These are phyloP conservation scores for Benthosema pterotum DNA, from an alignment of 2,797 vertebrate species.

Conservation along the genomic window DNA sequence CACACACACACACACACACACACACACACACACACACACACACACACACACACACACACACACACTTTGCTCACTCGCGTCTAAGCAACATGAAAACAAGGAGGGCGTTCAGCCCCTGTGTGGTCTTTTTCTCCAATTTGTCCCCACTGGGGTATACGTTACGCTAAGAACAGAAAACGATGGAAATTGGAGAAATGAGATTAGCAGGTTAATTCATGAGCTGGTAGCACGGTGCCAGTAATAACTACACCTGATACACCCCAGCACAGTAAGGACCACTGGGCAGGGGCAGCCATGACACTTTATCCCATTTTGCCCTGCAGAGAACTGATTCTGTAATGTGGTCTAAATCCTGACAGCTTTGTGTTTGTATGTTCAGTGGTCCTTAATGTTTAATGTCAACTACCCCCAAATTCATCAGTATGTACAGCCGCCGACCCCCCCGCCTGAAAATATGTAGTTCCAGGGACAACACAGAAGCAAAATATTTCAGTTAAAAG, in stretches of 20 bases:
- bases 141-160: constrained; percentile 71
- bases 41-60: constrained; percentile 4
- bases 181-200: constrained; percentile 68
- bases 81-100: constrained; percentile 62
- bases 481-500: too few relatives aligned
- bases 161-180: constrained; percentile 48
- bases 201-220: constrained; percentile 72
- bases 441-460: too few relatives aligned
- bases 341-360: too few relatives aligned
- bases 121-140: constrained; percentile 64
- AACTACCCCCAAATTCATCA: too few relatives aligned
- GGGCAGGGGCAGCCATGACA: constrained; percentile 50
- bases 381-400: too few relatives aligned
- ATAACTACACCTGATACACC: constrained; percentile 61
- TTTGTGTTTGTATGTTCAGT: too few relatives aligned
- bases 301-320: too few relatives aligned
- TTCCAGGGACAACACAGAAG: too few relatives aligned
- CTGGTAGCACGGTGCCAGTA: constrained; percentile 64
- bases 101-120: constrained; percentile 57
- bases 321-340: too few relatives aligned
- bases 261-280: constrained; percentile 44
- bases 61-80: constrained; percentile 53
- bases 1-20: constrained; percentile 6
- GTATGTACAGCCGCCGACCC: too few relatives aligned
- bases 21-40: constrained; percentile 16